phyloP scores from a whole-genome alignment of 2,113 vertebrate species.

The Lota lota region DNA sequence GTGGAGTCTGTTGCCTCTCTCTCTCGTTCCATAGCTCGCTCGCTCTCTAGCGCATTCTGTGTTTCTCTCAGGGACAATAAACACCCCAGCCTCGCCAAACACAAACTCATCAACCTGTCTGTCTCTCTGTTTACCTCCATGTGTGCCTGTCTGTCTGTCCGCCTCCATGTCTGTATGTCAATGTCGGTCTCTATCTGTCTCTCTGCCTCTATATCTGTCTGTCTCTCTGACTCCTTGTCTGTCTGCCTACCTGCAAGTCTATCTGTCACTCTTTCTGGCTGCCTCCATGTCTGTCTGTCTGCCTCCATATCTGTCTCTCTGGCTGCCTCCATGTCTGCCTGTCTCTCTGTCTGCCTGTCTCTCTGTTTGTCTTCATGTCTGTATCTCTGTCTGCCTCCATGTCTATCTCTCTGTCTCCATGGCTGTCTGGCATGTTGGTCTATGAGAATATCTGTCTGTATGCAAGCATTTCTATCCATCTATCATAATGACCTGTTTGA shows the following conservation, averaged over 20 bases:
- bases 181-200: too few species aligned
- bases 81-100: too few species aligned
- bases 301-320: constrained; percentile 16
- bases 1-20: constrained; percentile 37
- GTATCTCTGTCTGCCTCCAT: constrained; percentile 5
- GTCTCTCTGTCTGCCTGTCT: constrained; percentile 36
- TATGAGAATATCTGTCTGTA: too few species aligned
- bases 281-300: background rate
- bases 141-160: constrained; percentile 1
- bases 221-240: background rate
- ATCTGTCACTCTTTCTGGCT: background rate
- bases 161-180: background rate
- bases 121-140: constrained; percentile 24
- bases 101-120: background rate
- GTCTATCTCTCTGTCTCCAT: background rate
- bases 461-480: too few species aligned
- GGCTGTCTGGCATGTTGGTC: background rate
- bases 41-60: background rate
- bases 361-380: constrained; percentile 33
- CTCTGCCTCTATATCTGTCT: too few species aligned
- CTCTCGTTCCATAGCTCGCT: background rate
- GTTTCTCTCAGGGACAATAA: too few species aligned
- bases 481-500: background rate
- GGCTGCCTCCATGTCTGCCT: background rate
- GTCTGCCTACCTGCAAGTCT: background rate